Evolutionary conservation across 2,888 invertebrate genomes (phyloP).

Genomic region (Agonum fuliginosum): DNA sequence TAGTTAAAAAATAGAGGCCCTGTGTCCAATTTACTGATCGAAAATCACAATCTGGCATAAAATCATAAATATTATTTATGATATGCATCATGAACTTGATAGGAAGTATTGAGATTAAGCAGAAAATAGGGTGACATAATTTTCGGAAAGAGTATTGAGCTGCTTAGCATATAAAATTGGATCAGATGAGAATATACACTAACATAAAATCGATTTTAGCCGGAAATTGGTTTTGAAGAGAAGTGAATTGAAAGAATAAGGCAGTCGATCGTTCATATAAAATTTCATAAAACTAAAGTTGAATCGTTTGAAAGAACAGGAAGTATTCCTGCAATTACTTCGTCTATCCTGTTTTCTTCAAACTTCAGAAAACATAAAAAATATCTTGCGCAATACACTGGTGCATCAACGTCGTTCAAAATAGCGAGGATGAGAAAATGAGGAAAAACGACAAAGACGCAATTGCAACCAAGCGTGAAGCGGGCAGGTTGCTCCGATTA

Average conservation of each 20-base stretch:
- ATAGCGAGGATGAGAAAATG: constrained; percentile 57
- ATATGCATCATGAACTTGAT: not conserved
- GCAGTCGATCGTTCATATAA: constrained; percentile 19
- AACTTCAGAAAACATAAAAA: constrained; percentile 36
- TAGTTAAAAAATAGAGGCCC: too few relatives aligned
- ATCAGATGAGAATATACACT: constrained; percentile 26
- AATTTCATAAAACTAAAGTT: constrained; percentile 43
- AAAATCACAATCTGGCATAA: too few relatives aligned
- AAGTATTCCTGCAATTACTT: constrained; percentile 44
- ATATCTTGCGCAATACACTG: constrained; percentile 42
- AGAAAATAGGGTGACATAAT: constrained; percentile 2
- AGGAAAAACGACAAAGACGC: constrained; percentile 54
- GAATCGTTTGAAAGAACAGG: constrained; percentile 35
- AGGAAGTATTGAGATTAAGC: not conserved
- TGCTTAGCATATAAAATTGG: constrained; percentile 19
- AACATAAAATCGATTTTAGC: constrained; percentile 20
- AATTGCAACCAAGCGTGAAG: constrained; percentile 54
- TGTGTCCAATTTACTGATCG: too few relatives aligned
- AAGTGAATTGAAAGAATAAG: constrained; percentile 32
- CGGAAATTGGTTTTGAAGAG: constrained; percentile 37
- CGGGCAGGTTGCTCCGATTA: constrained; percentile 54
- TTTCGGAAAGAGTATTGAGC: not conserved
- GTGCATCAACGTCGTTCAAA: constrained; percentile 58
- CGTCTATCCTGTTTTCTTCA: constrained; percentile 44
- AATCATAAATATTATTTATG: not conserved